Evolutionary conservation across 2,797 vertebrate species (phyloP).

Genomic region (Liasis olivaceus): DNA sequence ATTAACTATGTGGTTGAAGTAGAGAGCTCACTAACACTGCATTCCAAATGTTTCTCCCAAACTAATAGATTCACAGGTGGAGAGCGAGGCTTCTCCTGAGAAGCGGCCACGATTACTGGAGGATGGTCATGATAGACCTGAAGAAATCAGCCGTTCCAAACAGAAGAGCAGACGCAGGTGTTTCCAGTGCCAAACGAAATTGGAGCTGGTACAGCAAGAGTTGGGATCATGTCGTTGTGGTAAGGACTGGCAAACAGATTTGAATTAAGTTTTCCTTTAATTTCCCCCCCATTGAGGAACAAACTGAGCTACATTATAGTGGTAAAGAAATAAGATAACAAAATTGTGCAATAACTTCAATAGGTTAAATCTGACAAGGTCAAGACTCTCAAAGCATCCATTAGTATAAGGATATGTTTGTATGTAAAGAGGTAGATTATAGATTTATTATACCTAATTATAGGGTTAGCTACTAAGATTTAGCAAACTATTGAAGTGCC

Average conservation of each 20-base stretch:
- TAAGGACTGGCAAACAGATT: constrained; percentile 67
- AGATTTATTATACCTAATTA: neutral
- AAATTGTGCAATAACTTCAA: constrained; percentile 28
- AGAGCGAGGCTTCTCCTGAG: constrained; percentile 89
- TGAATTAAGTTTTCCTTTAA: fast-evolving
- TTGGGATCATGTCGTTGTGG: constrained; percentile 98
- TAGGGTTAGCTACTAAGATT: neutral
- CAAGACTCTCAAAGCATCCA: constrained; percentile 19
- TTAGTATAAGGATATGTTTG: neutral
- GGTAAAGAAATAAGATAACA: constrained; percentile 36
- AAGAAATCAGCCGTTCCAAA: constrained; percentile 86
- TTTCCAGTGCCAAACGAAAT: constrained; percentile 98
- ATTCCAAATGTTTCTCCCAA: constrained; percentile 67
- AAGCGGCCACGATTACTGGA: constrained; percentile 86
- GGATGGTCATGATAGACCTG: constrained; percentile 80
- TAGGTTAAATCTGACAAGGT: neutral
- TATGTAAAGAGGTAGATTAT: neutral
- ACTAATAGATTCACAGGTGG: constrained; percentile 88
- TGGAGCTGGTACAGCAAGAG: constrained; percentile 98
- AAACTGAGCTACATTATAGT: neutral
- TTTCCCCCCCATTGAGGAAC: neutral
- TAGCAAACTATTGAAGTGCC: neutral
- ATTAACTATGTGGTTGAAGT: constrained; percentile 39
- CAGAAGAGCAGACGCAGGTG: constrained; percentile 96
- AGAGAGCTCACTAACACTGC: constrained; percentile 56